Conservation (phyloP, 2,113 vertebrate genomes). For the Vimba vimba region DNA sequence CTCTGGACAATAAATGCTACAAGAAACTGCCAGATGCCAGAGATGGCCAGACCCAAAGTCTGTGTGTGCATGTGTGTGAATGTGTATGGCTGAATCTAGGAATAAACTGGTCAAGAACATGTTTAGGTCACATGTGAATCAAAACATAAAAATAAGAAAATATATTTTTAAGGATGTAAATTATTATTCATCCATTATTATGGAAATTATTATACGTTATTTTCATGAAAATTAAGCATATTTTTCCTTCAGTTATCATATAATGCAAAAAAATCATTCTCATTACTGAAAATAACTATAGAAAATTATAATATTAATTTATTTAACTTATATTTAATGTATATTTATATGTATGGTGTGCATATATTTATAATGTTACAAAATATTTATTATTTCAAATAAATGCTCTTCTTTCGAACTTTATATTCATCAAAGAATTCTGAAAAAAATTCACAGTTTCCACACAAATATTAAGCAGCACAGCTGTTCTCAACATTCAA, state of each 20-base stretch:
- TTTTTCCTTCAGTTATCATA: background rate
- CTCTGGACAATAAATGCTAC: constrained; percentile 50
- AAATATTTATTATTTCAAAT: background rate
- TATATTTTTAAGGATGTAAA: background rate
- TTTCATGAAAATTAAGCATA: background rate
- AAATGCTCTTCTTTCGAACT: background rate
- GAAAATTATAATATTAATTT: background rate
- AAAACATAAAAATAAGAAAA: background rate
- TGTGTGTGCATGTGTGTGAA: constrained; percentile 3
- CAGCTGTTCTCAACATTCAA: background rate
- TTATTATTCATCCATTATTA: background rate
- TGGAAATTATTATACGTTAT: background rate
- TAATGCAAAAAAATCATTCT: background rate
- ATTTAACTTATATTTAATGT: too few species aligned
- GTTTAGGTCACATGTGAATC: background rate
- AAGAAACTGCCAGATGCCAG: constrained; percentile 46
- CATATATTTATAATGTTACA: background rate
- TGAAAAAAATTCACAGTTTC: background rate
- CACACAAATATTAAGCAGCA: background rate
- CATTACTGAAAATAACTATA: background rate
- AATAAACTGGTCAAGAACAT: background rate
- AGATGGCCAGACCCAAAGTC: constrained; percentile 44
- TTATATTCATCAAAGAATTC: background rate
- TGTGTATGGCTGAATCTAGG: background rate
- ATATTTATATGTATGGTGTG: background rate